Conservation (phyloP, 2,113 vertebrate species). For the Zosterops hypoxanthus region DNA sequence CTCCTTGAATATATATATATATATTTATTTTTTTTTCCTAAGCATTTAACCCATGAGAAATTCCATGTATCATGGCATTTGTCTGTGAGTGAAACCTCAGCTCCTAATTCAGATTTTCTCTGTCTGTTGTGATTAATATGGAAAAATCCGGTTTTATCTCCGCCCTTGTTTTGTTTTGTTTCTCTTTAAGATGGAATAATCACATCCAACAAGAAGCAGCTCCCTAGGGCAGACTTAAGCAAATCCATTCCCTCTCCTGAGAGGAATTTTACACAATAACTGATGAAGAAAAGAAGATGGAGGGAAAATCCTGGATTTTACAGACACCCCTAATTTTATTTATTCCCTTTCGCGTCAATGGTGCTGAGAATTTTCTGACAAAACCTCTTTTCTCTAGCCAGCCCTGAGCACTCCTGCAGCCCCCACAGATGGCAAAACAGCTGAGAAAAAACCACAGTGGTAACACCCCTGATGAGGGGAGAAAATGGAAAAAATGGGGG, state of each 20-base stretch:
- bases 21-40: not conserved
- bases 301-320: not conserved
- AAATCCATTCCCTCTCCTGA: conserved; percentile 11
- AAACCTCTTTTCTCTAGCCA: not conserved
- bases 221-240: conserved; percentile 37
- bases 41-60: not conserved
- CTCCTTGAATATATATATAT: not conserved
- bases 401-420: not conserved
- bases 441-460: not conserved
- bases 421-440: not conserved
- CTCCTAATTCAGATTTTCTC: not conserved
- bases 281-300: not conserved
- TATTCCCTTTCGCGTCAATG: not conserved
- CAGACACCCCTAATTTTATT: not conserved
- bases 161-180: not conserved
- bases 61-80: not conserved
- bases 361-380: not conserved
- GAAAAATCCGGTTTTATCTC: not conserved
- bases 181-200: not conserved
- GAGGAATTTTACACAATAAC: conserved; percentile 7
- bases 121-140: not conserved
- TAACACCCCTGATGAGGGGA: not conserved
- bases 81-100: not conserved
- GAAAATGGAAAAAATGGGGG: not conserved
- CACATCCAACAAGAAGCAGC: not conserved